These are phyloP conservation scores for Omphaloscelis lunosa DNA, from an alignment of 2,888 invertebrate species.

Conservation along the genomic window DNA sequence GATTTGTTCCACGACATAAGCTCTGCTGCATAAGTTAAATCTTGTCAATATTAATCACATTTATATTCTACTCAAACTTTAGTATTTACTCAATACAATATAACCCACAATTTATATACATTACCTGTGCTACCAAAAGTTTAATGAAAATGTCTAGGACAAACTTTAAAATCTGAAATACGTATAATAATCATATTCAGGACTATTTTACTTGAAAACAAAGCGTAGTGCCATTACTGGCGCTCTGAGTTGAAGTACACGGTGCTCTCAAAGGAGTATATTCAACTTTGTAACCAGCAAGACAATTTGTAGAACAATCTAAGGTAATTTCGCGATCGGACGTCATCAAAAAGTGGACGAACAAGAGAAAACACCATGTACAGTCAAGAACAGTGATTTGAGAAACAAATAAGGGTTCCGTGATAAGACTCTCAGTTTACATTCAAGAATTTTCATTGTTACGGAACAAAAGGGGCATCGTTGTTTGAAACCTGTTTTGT, in stretches of 20 bases:
- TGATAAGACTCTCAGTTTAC: slow-evolving; percentile 84
- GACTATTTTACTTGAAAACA: slow-evolving; percentile 44
- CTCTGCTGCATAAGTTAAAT: not conserved
- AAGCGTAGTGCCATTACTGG: slow-evolving; percentile 46
- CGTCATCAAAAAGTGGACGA: slow-evolving; percentile 63
- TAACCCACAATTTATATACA: not conserved
- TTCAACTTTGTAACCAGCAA: slow-evolving; percentile 60
- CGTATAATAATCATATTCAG: slow-evolving; percentile 36
- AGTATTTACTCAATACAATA: not conserved
- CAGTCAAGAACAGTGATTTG: slow-evolving; percentile 82
- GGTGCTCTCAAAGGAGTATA: slow-evolving; percentile 61
- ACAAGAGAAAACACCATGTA: slow-evolving; percentile 73
- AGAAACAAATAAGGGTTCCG: slow-evolving; percentile 84
- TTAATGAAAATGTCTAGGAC: slow-evolving; percentile 33
- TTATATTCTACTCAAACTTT: slow-evolving; percentile 6
- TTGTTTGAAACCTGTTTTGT: slow-evolving; percentile 84
- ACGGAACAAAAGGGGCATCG: slow-evolving; percentile 80
- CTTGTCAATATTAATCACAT: not conserved
- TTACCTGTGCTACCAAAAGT: slow-evolving; percentile 9
- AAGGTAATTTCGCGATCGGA: slow-evolving; percentile 58
- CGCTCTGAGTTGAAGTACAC: slow-evolving; percentile 51
- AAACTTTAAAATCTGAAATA: slow-evolving; percentile 19
- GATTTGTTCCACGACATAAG: not conserved
- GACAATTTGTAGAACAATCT: slow-evolving; percentile 64
- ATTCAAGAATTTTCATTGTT: slow-evolving; percentile 85